These are phyloP conservation scores for Drosophila fuyamai DNA, from an alignment of 1,140 invertebrate species.

Conservation along the genomic window DNA sequence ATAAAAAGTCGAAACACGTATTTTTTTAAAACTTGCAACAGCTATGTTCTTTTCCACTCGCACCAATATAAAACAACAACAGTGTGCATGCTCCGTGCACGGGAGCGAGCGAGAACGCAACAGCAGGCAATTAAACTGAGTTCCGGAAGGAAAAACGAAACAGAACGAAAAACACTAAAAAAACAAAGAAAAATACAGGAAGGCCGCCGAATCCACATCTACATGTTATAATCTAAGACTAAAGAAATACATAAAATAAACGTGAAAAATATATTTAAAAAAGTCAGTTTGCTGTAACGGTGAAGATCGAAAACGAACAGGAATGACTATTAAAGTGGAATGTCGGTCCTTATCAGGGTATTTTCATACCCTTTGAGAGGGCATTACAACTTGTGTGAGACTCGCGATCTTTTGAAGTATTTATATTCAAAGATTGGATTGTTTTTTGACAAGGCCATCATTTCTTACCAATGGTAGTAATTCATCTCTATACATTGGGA, in stretches of 20 bases:
- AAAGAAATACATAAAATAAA: constrained; percentile 29
- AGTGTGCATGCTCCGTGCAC: neutral
- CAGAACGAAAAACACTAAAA: constrained; percentile 12
- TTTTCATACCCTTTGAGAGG: too few species aligned
- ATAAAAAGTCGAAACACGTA: constrained; percentile 27
- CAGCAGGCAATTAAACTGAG: constrained; percentile 28
- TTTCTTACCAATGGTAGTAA: too few species aligned
- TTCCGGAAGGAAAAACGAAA: constrained; percentile 11
- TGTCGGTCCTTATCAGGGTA: too few species aligned
- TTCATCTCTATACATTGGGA: too few species aligned
- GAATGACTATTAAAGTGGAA: too few species aligned
- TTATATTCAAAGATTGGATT: too few species aligned
- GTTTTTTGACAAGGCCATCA: too few species aligned
- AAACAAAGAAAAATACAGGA: constrained; percentile 1
- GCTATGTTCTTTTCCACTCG: constrained; percentile 6
- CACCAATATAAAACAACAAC: neutral
- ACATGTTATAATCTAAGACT: constrained; percentile 46
- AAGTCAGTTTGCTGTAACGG: neutral
- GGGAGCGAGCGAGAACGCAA: constrained; percentile 26
- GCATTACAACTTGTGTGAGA: too few species aligned
- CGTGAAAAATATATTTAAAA: constrained; percentile 14
- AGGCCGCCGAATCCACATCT: constrained; percentile 22
- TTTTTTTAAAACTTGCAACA: constrained; percentile 18
- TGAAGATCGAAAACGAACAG: too few species aligned
- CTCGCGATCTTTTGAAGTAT: too few species aligned